Evolutionary conservation across 2,113 vertebrate genomes (phyloP).

Genomic region (Eudyptes chrysolophus): DNA sequence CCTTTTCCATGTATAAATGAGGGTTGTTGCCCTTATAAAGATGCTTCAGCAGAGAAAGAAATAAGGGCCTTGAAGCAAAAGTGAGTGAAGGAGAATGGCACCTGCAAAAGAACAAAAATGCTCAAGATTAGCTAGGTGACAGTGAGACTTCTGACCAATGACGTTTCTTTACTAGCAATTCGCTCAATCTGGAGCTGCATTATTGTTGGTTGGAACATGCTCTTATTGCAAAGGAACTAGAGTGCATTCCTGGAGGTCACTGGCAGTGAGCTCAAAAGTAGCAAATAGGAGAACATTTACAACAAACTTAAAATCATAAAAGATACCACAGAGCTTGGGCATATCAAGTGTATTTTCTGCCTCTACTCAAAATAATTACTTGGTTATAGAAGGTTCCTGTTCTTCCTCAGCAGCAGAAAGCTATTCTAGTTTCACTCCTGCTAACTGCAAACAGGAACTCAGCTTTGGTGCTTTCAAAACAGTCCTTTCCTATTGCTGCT

Average conservation of each 20-base stretch:
- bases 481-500: background rate
- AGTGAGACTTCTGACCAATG: background rate
- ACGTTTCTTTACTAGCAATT: fast-evolving
- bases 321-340: background rate
- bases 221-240: background rate
- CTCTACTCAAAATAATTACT: background rate
- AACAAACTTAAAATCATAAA: background rate
- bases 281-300: background rate
- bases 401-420: background rate
- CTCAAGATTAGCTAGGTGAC: background rate
- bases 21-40: background rate
- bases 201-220: background rate
- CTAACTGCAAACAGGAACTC: background rate
- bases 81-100: background rate
- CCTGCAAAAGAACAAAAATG: background rate
- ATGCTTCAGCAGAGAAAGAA: background rate
- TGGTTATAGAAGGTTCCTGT: background rate
- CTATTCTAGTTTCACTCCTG: background rate
- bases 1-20: background rate
- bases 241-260: background rate
- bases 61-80: background rate
- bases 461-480: background rate
- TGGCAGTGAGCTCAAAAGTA: background rate
- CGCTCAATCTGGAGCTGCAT: background rate
- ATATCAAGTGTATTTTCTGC: background rate